Evolutionary conservation across 1,140 invertebrate genomes (phyloP).

Genomic region (Ips typographus): DNA sequence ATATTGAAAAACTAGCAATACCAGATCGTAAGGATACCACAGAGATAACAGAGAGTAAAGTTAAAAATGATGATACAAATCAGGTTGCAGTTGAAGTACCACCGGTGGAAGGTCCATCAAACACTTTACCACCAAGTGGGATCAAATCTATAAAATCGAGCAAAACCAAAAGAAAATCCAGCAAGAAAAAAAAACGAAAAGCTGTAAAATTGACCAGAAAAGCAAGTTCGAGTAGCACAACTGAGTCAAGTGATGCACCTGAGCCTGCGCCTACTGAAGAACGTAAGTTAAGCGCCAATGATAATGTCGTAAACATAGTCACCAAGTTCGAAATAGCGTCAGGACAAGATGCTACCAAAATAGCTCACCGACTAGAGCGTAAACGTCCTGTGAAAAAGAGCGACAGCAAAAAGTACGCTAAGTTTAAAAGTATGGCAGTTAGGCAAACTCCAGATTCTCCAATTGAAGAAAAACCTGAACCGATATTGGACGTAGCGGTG

Average conservation of each 20-base stretch:
- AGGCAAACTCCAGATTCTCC: constrained; percentile 16
- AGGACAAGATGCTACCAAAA: background rate
- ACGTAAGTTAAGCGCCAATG: background rate
- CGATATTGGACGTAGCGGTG: background rate
- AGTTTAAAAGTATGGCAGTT: constrained; percentile 33
- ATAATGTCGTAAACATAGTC: constrained; percentile 13
- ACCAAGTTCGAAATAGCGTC: constrained; percentile 12
- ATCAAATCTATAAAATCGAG: constrained; percentile 20
- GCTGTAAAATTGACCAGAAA: constrained; percentile 12
- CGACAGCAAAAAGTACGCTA: constrained; percentile 33
- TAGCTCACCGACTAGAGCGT: constrained; percentile 23
- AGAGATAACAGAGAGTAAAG: constrained; percentile 1
- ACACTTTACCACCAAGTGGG: constrained; percentile 26
- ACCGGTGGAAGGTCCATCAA: too few relatives aligned
- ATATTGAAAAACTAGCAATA: too few relatives aligned
- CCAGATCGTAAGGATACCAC: background rate
- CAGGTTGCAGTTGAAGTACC: too few relatives aligned
- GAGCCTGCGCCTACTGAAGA: constrained; percentile 8
- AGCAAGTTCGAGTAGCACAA: constrained; percentile 36
- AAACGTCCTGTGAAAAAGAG: constrained; percentile 33
- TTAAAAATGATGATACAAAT: too few relatives aligned
- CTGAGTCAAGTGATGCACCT: constrained; percentile 38
- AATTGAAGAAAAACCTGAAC: constrained; percentile 33
- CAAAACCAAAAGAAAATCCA: constrained; percentile 34
- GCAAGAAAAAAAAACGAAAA: constrained; percentile 29